Conservation (phyloP, 2,888 invertebrate genomes). For the Empis livida region DNA sequence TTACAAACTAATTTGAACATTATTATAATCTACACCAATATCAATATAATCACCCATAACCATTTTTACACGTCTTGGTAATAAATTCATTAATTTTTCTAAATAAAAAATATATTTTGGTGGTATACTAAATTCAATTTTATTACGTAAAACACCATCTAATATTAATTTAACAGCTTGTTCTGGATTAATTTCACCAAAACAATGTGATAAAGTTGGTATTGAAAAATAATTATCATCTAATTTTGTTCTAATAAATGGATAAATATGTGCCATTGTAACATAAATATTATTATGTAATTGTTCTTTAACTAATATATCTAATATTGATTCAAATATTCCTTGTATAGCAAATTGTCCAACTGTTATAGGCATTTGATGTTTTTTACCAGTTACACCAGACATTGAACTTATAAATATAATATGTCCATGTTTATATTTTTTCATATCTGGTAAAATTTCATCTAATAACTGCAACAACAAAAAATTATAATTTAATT, state of each 20-base stretch:
- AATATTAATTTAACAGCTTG: slow-evolving; percentile 46
- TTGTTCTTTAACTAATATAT: slow-evolving; percentile 45
- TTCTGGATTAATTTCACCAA: slow-evolving; percentile 46
- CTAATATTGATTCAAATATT: slow-evolving; percentile 47
- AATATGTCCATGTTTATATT: slow-evolving; percentile 44
- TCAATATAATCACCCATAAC: slow-evolving; percentile 48
- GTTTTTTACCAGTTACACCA: slow-evolving; percentile 44
- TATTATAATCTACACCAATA: slow-evolving; percentile 50
- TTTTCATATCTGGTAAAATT: slow-evolving; percentile 48
- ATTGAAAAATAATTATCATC: slow-evolving; percentile 42
- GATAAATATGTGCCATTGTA: slow-evolving; percentile 48
- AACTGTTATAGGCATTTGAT: slow-evolving; percentile 46
- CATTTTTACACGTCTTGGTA: slow-evolving; percentile 46
- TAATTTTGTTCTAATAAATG: slow-evolving; percentile 45
- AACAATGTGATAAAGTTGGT: slow-evolving; percentile 47
- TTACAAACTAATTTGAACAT: slow-evolving; percentile 18
- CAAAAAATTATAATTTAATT: neutral
- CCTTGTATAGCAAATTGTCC: slow-evolving; percentile 55
- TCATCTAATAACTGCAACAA: slow-evolving; percentile 42
- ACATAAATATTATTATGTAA: slow-evolving; percentile 41
- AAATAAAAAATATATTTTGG: slow-evolving; percentile 46
- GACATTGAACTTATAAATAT: slow-evolving; percentile 50
- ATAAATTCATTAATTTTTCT: slow-evolving; percentile 43
- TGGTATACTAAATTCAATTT: slow-evolving; percentile 49
- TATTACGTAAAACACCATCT: slow-evolving; percentile 48